Evolutionary conservation across 2,113 vertebrate species (phyloP).

Genomic region (Pelvicachromis taeniatus): DNA sequence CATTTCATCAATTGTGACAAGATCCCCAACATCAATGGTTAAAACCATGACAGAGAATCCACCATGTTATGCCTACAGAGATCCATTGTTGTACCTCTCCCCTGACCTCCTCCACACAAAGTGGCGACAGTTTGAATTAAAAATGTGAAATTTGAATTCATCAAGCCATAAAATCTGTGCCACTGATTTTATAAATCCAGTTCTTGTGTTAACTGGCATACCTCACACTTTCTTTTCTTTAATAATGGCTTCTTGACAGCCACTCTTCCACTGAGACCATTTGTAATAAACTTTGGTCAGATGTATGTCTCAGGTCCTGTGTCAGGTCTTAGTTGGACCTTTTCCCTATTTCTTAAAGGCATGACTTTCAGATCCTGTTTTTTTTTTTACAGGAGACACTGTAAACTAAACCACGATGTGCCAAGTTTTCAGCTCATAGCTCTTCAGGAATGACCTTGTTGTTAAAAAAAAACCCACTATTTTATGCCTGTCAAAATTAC

Average conservation of each 20-base stretch:
- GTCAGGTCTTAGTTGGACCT: neutral
- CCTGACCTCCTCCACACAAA: neutral
- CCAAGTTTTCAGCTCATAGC: neutral
- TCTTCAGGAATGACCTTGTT: neutral
- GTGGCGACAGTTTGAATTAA: neutral
- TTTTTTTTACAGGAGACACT: neutral
- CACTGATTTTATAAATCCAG: neutral
- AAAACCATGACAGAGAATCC: neutral
- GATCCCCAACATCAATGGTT: neutral
- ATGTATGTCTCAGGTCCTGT: neutral
- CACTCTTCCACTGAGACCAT: neutral
- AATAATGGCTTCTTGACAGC: neutral
- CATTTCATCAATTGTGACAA: neutral
- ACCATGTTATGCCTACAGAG: neutral
- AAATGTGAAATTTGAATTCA: neutral
- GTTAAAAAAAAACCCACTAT: neutral
- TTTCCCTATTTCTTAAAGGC: neutral
- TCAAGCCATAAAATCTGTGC: neutral
- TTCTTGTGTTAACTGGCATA: neutral
- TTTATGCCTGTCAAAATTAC: neutral
- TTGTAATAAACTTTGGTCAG: neutral
- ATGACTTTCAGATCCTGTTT: neutral
- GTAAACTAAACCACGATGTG: neutral
- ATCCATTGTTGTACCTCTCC: neutral
- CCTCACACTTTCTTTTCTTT: neutral